Base-by-base conservation (phyloP, 2,797 vertebrate species). In the Thunnus albacares region DNA sequence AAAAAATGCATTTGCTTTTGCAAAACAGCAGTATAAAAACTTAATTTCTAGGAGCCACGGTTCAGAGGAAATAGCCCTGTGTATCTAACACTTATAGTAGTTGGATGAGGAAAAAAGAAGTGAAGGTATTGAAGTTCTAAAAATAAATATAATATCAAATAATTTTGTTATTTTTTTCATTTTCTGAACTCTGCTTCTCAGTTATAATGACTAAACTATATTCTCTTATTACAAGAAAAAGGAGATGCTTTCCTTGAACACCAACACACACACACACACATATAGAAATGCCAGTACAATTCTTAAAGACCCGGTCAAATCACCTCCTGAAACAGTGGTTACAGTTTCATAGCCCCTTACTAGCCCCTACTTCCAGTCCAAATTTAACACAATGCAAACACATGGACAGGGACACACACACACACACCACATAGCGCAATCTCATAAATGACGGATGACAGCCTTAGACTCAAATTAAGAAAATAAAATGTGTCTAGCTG, bases 401-500 rank as follows among this genome's bases (percentile, higher is more conserved):
- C 41, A 57, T 26, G 72, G 28, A 64, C 26, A 56, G 26, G 18
- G 67, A 38, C 69, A 41, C 33, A 63, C 57, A 63, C 47, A 71
- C 57, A 62, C 53, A 61, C n/a, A 72, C 51, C 45, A 17, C 45
- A 47, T 47, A 71, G 59, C 78, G 70, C 76, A 85, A 82, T 80
- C 80, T 92, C 81, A 92, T 93, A 92, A 90, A 94, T 93, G 92
- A 92, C 73, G 60, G 71, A 90, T 91, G 92, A 94, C 88, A 94
- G 90, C 87, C 77, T 93, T 75, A 93, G 89, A 92, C 92, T 92
- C 87, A 94, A 93, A 94, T 93, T 93, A 93, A 84, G 89, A 56
- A 92, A 94, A 93, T 90, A 90, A 93, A 94, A 93, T 84, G 89
- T 88, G 88, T 92, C 87, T 93, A 63, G 17, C 65, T 89, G 69